Conservation (phyloP, 2,888 invertebrate species). For the Teleiodes luculella region DNA sequence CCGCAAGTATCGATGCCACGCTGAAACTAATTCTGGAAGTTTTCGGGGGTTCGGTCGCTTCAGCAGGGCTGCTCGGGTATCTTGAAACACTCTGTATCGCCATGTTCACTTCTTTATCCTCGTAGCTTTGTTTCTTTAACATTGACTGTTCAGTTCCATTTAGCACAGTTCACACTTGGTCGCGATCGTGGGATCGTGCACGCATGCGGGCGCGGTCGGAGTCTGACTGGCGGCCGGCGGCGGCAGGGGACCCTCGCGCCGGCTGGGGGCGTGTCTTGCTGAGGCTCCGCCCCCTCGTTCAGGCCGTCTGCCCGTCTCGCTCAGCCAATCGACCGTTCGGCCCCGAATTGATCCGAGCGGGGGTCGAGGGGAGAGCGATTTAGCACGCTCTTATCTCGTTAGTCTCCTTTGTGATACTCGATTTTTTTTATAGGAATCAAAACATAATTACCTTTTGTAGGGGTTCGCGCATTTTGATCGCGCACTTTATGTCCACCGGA, state of each 20-base stretch:
- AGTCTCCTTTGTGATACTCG: conserved; percentile 78
- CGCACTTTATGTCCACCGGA: conserved; percentile 70
- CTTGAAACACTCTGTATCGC: conserved; percentile 83
- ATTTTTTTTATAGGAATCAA: conserved; percentile 75
- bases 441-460: conserved; percentile 80
- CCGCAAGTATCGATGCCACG: conserved; percentile 91
- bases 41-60: conserved; percentile 80
- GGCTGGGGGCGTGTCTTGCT: conserved; percentile 35
- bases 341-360: conserved; percentile 71
- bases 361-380: conserved; percentile 69
- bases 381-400: conserved; percentile 79
- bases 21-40: conserved; percentile 88
- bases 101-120: conserved; percentile 81
- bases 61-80: conserved; percentile 81
- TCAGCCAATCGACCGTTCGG: conserved; percentile 71
- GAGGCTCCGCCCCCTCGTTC: conserved; percentile 31
- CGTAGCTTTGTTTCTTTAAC: conserved; percentile 80
- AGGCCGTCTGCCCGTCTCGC: conserved; percentile 52
- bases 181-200: conserved; percentile 68
- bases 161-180: conserved; percentile 62
- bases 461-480: conserved; percentile 77
- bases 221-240: conserved; percentile 64
- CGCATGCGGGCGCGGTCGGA: conserved; percentile 75
- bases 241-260: conserved; percentile 45
- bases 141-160: conserved; percentile 78